phyloP scores from a whole-genome alignment of 2,797 vertebrate genomes.

The Poliocrania exsul region DNA sequence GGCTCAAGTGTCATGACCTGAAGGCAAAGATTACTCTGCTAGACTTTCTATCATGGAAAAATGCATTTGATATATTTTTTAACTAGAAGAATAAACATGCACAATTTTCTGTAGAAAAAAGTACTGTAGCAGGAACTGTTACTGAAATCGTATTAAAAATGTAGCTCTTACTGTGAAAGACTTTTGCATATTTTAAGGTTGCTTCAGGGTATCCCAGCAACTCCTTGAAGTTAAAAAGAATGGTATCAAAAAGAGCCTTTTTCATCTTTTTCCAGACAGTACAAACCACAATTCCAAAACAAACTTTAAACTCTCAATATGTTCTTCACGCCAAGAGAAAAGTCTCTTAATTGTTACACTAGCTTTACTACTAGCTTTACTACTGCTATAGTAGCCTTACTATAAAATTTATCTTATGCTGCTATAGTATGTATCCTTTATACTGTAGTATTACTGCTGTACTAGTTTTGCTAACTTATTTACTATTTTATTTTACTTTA shows the following conservation, averaged over 20 bases:
- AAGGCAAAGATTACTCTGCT: conserved; percentile 3
- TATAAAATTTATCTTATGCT: background rate
- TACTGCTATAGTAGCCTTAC: background rate
- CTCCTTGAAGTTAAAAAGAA: conserved; percentile 35
- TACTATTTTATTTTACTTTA: background rate
- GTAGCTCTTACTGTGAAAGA: background rate
- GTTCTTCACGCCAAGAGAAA: background rate
- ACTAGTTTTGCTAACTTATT: background rate
- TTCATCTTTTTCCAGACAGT: conserved; percentile 20
- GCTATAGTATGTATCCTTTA: background rate
- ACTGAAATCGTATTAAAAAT: conserved; percentile 6
- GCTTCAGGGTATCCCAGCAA: conserved; percentile 20
- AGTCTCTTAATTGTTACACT: background rate
- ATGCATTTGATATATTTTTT: background rate
- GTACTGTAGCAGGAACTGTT: background rate
- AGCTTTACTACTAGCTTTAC: background rate
- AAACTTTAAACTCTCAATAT: background rate
- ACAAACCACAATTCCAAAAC: background rate
- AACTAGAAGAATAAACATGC: background rate
- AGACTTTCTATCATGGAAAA: background rate
- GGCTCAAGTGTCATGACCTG: background rate
- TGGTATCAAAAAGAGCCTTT: background rate
- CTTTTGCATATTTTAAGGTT: conserved; percentile 33
- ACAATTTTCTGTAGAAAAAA: background rate
- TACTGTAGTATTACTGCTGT: background rate